phyloP scores from a whole-genome alignment of 2,113 vertebrate species.

The Nothoprocta pentlandii region DNA sequence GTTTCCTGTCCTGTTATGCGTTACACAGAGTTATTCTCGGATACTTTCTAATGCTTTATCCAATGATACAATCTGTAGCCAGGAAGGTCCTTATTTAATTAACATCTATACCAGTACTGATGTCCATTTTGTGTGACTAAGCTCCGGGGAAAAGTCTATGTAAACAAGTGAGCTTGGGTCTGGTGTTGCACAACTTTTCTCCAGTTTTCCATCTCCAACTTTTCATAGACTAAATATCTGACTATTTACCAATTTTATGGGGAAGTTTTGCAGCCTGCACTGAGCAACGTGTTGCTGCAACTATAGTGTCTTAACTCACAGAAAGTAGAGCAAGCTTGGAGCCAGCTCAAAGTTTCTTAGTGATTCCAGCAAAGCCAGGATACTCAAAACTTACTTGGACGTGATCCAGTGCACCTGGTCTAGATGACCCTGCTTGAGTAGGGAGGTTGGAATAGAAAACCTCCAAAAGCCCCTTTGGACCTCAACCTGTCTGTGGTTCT shows the following conservation, averaged over 20 bases:
- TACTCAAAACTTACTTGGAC: no score
- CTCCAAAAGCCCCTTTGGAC: no score
- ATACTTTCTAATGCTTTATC: neutral
- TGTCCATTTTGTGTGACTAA: neutral
- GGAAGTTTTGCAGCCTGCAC: neutral
- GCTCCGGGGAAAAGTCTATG: neutral
- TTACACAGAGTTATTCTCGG: neutral
- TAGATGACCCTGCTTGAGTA: no score
- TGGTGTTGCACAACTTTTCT: neutral
- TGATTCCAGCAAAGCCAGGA: neutral
- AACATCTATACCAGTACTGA: neutral
- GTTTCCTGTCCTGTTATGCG: neutral
- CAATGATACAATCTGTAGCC: accelerated
- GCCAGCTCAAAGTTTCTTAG: neutral
- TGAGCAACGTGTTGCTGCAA: neutral
- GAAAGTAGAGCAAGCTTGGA: neutral
- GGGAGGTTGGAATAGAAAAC: no score
- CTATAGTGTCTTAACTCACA: neutral
- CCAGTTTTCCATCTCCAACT: neutral
- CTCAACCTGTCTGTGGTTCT: no score
- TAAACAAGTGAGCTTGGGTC: neutral
- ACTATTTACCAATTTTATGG: neutral
- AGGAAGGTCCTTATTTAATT: neutral
- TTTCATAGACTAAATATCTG: neutral
- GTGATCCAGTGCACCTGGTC: no score